Base-by-base conservation (phyloP, 2,797 vertebrate species). In the Stomatorhinus walkeri region DNA sequence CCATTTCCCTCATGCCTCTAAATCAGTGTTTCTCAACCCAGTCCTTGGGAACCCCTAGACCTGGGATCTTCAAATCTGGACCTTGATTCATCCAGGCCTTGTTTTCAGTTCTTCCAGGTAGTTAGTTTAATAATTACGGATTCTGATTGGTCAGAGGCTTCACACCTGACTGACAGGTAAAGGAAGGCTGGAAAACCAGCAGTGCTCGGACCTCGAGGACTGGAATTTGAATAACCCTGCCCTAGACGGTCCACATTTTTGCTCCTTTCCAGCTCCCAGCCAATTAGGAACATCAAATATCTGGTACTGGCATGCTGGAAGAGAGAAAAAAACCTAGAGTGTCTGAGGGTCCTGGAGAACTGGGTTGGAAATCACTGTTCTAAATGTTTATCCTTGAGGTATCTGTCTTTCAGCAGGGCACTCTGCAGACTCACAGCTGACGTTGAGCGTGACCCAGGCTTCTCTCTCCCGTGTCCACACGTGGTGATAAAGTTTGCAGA, bases 341-440 rank as follows among this genome's bases (percentile, higher is more conserved):
- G 61, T 64, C 61, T 68, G 61, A 68, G 24, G 24, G 24, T 32
- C 9, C 24, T 1, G 0, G 24, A 68, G 61, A 10, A 68, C 61
- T 1, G 3, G 24, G 61, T 14, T 28, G 61, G 61, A 10, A 68
- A 68, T 32, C 61, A 4, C 61, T 68, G 9, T 28, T 68, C 61
- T 36, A 36, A 72, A 5, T 36, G 12, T 72, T 72, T 36, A 72
- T 72, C 28, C 64, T 68, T 4, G 3, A 68, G 61, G 61, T 32
- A 12, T 72, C 64, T 6, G 64, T 36, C 24, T 68, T 3, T 68
- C 9, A 24, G 64, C 12, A 36, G 64, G 64, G 10, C 10, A 12
- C 10, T 68, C 64, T 48, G 24, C 12, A 10, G 22, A 89, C 88
- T 89, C 85, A 89, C 88, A 87, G 14, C 14, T 40, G 48, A 89